Evolutionary conservation across 2,113 vertebrate genomes (phyloP).

Genomic region (Burhinus bistriatus): DNA sequence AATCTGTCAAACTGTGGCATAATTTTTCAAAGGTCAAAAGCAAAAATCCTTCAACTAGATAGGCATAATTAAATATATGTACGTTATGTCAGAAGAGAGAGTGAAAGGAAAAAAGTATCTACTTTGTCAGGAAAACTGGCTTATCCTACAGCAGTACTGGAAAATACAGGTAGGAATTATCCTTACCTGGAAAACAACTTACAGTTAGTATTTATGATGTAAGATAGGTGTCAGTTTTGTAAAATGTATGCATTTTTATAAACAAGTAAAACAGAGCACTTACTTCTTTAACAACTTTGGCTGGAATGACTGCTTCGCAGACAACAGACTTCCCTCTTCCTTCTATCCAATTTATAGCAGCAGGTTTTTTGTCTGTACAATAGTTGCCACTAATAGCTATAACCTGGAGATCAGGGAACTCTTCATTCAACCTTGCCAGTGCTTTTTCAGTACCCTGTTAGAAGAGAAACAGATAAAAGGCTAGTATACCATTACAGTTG

Average conservation of each 20-base stretch:
- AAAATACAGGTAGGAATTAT: neutral
- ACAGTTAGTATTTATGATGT: neutral
- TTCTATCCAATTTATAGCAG: conserved; percentile 97
- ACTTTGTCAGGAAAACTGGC: neutral
- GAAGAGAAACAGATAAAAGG: neutral
- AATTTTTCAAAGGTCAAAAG: neutral
- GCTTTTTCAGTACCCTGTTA: conserved; percentile 93
- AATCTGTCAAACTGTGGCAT: neutral
- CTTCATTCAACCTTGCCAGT: conserved; percentile 83
- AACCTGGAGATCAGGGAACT: conserved; percentile 89
- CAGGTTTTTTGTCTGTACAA: conserved; percentile 97
- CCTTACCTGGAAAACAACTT: neutral
- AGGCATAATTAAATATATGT: neutral
- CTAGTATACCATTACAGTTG: neutral
- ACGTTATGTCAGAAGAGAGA: neutral
- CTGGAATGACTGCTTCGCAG: conserved; percentile 87
- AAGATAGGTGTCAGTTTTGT: neutral
- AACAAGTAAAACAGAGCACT: neutral
- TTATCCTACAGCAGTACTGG: neutral
- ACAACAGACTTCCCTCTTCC: conserved; percentile 95
- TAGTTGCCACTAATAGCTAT: conserved; percentile 94
- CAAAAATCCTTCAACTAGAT: neutral
- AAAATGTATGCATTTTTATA: neutral
- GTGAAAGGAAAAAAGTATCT: neutral
- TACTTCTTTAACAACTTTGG: conserved; percentile 88